Evolutionary conservation across 2,888 invertebrate species (phyloP).

Genomic region (Blastobasis lacticolella): DNA sequence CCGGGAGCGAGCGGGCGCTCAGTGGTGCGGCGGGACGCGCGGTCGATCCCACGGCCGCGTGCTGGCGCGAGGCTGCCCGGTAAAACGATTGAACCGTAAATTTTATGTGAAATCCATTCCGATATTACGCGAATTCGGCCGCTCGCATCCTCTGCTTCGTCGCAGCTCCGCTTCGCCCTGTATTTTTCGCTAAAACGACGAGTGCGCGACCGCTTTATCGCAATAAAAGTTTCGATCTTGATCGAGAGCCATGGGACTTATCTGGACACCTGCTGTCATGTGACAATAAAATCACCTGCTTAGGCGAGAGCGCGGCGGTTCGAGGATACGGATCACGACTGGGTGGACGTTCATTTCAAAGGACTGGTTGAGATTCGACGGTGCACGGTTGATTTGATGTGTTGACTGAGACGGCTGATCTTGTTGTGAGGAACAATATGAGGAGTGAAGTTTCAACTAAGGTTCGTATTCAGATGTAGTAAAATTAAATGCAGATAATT

Average conservation of each 20-base stretch:
- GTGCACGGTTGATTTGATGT: background rate
- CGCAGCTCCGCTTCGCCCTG: no score
- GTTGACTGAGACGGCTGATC: background rate
- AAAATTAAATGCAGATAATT: no score
- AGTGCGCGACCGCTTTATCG: slow-evolving; percentile 2
- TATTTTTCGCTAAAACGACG: background rate
- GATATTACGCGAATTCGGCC: background rate
- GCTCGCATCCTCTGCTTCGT: no score
- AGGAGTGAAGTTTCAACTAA: background rate
- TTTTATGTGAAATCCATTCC: slow-evolving; percentile 18
- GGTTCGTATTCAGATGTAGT: background rate
- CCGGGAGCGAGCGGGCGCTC: slow-evolving; percentile 51
- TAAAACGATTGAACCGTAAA: slow-evolving; percentile 40
- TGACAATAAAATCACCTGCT: slow-evolving; percentile 31
- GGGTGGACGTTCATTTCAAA: no score
- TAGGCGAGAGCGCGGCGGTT: background rate
- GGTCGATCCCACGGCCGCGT: slow-evolving; percentile 66
- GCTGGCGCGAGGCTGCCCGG: slow-evolving; percentile 29
- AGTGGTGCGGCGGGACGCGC: slow-evolving; percentile 68
- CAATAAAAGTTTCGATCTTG: slow-evolving; percentile 20
- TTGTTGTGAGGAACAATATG: background rate
- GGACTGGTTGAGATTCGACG: background rate
- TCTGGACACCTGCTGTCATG: slow-evolving; percentile 37
- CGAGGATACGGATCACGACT: background rate
- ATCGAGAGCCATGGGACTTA: slow-evolving; percentile 31